Base-by-base conservation (phyloP, 23 tunicate genomes). In the Phallusia fumigata region DNA sequence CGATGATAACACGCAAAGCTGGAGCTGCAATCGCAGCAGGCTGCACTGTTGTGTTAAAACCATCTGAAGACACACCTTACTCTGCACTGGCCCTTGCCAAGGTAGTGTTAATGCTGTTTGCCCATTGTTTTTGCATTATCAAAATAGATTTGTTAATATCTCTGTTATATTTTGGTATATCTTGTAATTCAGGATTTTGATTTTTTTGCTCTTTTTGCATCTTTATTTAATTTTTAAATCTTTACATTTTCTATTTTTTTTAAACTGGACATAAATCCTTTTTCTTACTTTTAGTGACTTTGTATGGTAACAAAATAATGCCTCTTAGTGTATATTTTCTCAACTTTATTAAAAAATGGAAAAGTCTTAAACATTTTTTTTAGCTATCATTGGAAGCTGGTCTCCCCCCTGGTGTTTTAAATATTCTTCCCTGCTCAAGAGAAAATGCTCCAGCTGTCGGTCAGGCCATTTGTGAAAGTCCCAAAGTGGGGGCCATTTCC, bases 21-120 rank as follows among this genome's bases (percentile, higher is more conserved):
- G 83, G 96, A 40, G 91, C 99, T 0, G 99, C 99, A 1, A 79
- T 96, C 12, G 99, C 96, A n/a, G 99, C 96, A 21, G 99, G 99
- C 19, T 96, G 99, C 44, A 87, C 99, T 11, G 99, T 96, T 32
- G 96, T 96, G 53, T 58, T 96, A 35, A 96, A 96, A 53, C 99
- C 99, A 22, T 80, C 99, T 32, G 99, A 96, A 82, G 99, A 96
- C 33, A 91, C 99, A 18, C 99, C 99, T 19, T 84, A 80, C 74
- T 85, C 97, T 32, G 94, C 99, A 36, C 65, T 96, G 80, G 96
- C 97, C 8, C 74, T 96, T 47, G 99, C 96, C 22, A 82, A 84
- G 83, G 89, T 89, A 84, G 0, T 11, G 47, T 40, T 40, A 40
- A 5, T 65, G n/a, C n/a, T n/a, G n/a, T n/a, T n/a, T n/a, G n/a